These are phyloP conservation scores for Grantiella picta DNA, from an alignment of 2,113 vertebrate genomes.

Conservation along the genomic window DNA sequence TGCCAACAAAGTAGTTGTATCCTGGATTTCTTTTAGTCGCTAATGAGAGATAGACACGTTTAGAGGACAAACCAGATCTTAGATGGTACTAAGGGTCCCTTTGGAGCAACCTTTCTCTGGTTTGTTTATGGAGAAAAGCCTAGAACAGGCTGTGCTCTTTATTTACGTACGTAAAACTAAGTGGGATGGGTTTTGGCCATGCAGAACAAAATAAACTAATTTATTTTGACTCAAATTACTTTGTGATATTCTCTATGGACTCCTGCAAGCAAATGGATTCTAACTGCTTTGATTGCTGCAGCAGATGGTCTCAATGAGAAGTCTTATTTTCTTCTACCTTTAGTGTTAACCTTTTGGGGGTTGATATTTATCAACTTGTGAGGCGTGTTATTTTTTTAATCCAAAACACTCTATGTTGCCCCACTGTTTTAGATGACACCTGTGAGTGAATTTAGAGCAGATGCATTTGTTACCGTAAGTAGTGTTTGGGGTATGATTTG, in stretches of 20 bases:
- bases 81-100: not conserved
- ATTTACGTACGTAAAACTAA: not conserved
- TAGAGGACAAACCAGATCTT: not conserved
- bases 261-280: conserved; percentile 16
- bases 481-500: not conserved
- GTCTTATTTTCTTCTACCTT: conserved; percentile 7
- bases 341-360: not conserved
- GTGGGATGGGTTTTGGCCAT: conserved; percentile 5
- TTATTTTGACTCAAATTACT: conserved; percentile 14
- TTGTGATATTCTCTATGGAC: not conserved
- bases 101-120: not conserved
- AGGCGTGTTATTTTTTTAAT: not conserved
- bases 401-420: not conserved
- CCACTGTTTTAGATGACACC: not conserved
- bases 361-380: not conserved
- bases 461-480: not conserved
- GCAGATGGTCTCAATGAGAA: conserved; percentile 12
- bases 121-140: not conserved
- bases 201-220: conserved; percentile 31
- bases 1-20: not conserved
- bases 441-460: not conserved
- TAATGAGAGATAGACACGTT: not conserved
- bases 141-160: not conserved
- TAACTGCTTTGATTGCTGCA: conserved; percentile 16
- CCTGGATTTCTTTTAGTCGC: not conserved